Evolutionary conservation across 2,888 invertebrate genomes (phyloP).

Genomic region (Nomada ferruginata): DNA sequence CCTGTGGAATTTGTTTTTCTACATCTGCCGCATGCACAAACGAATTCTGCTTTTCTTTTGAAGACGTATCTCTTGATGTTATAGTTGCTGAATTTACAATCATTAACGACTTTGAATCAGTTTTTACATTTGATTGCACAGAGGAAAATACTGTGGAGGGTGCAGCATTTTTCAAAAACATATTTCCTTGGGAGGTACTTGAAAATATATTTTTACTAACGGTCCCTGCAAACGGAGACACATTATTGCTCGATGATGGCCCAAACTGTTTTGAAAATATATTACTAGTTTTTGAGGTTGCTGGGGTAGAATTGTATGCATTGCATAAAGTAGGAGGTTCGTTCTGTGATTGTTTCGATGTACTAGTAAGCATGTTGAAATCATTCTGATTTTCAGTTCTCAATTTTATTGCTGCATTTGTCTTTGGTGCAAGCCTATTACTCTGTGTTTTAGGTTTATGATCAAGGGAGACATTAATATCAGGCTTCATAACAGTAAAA

Average conservation of each 20-base stretch:
- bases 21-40: neutral
- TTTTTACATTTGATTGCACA: slow-evolving; percentile 23
- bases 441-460: neutral
- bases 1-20: neutral
- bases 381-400: slow-evolving; percentile 10
- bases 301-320: slow-evolving; percentile 10
- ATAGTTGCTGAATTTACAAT: neutral
- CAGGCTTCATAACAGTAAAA: slow-evolving; percentile 5
- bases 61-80: neutral
- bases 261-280: slow-evolving; percentile 40
- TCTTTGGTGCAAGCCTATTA: neutral
- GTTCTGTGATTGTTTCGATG: slow-evolving; percentile 3
- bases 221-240: slow-evolving; percentile 54
- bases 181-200: slow-evolving; percentile 50
- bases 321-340: slow-evolving; percentile 11
- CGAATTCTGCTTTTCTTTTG: slow-evolving; percentile 1
- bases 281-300: slow-evolving; percentile 23
- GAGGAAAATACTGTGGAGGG: slow-evolving; percentile 39
- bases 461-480: slow-evolving; percentile 6
- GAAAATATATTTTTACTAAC: slow-evolving; percentile 68
- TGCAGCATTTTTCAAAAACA: slow-evolving; percentile 51
- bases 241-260: slow-evolving; percentile 3
- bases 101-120: slow-evolving; percentile 15
- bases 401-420: neutral
- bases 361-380: slow-evolving; percentile 15